Evolutionary conservation across 1,140 invertebrate species (phyloP), one percentile per base, ranked within the genome.

Genomic region (Meloidogyne floridensis): DNA sequence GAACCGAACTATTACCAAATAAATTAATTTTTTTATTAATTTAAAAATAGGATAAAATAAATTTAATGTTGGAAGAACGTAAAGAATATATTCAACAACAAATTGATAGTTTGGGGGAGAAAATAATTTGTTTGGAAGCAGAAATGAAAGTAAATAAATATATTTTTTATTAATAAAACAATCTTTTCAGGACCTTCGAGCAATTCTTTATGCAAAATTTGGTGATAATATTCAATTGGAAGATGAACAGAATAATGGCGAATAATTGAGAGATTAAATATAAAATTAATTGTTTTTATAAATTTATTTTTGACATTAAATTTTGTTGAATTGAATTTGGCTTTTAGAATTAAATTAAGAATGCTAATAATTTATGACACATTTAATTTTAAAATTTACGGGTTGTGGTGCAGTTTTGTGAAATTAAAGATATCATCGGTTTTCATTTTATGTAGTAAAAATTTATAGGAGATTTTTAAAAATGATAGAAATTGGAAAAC

Each of bases 221-320:
- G 82, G 82, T 3, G 83, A 83, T 53, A 83, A 83, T 71, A 83
- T 83, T 56, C 81, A 84, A 51, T 54, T 83, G 53, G 82, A 83
- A 83, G 73, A 59, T 53, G 82, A 83, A 10, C 69, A 75, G 53
- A 83, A 82, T 9, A 56, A 84, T 20, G 20, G 9, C 7, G 13
- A 20, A 43, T 75, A 56, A 54, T 32, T 73, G 6, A 76, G 18
- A n/a, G 20, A 47, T 47, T 47, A 47, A 47, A n/a, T n/a, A 47
- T 47, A 47, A 47, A 47, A 3, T 3, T 47, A 47, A 47, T 47
- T 47, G 43, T 47, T 47, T 47, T 47, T 3, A 47, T 47, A 47
- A 47, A 47, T 47, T 47, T 47, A 47, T 47, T 47, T 47, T 47
- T 47, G 43, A 47, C 6, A 47, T 47, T 47, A 47, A 47, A 47